Conservation (phyloP, 2,797 vertebrate species). For the Orestias chungarensis region DNA sequence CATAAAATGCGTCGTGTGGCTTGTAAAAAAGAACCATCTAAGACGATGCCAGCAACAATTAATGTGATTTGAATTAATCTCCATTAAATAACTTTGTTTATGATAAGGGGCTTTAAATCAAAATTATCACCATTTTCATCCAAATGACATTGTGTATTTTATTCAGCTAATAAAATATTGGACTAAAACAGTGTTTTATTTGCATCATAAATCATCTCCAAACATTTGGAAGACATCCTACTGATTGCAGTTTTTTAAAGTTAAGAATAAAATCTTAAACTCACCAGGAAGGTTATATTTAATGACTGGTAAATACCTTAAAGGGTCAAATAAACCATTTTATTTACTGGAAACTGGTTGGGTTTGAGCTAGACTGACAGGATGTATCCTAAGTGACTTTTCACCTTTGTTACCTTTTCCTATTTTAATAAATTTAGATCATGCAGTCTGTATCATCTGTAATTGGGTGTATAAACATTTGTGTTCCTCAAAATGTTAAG, state of each 20-base stretch:
- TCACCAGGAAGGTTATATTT: background rate
- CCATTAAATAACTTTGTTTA: conserved; percentile 53
- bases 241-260: conserved; percentile 11
- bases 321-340: background rate
- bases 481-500: too few species aligned
- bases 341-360: background rate
- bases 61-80: conserved; percentile 65
- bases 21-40: conserved; percentile 45
- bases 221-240: background rate
- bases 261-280: conserved; percentile 9
- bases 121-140: conserved; percentile 39
- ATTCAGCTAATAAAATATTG: conserved; percentile 29
- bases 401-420: too few species aligned
- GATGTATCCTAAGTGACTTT: too few species aligned
- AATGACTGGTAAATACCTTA: conserved; percentile 3
- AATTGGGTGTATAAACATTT: too few species aligned
- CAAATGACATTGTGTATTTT: conserved; percentile 34
- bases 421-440: too few species aligned
- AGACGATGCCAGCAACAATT: conserved; percentile 50
- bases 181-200: conserved; percentile 23
- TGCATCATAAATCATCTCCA: conserved; percentile 12
- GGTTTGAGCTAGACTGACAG: background rate
- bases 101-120: conserved; percentile 49
- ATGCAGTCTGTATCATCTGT: too few species aligned
- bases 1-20: conserved; percentile 51